Evolutionary conservation across 2,888 invertebrate genomes (phyloP).

Genomic region (Eupithecia dodoneata): DNA sequence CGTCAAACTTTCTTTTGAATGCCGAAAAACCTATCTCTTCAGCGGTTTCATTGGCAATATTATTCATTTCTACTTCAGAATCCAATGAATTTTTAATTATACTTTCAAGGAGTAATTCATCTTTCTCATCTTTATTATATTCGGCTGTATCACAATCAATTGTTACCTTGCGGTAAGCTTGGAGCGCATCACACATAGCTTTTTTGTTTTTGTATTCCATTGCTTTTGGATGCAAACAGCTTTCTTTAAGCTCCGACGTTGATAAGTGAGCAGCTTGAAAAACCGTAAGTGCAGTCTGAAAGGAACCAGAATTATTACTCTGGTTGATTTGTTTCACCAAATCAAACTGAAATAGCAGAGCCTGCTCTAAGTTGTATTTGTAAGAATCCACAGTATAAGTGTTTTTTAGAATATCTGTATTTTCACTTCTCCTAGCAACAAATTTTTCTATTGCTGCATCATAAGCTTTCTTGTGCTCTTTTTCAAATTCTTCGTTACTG

Average conservation of each 20-base stretch:
- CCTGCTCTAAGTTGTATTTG: not conserved
- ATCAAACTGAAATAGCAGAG: not conserved
- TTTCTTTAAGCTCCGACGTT: not conserved
- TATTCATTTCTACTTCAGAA: not conserved
- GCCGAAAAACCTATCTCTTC: slow-evolving; percentile 3
- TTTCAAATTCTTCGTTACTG: slow-evolving; percentile 4
- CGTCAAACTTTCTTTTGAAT: slow-evolving; percentile 9
- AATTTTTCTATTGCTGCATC: not conserved
- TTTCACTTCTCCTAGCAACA: not conserved
- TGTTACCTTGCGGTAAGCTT: not conserved
- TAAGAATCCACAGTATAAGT: not conserved
- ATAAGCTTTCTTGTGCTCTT: slow-evolving; percentile 1
- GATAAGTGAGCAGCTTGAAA: not conserved
- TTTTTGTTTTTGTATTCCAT: not conserved
- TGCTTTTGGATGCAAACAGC: not conserved
- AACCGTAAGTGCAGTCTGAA: slow-evolving; percentile 19
- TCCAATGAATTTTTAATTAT: slow-evolving; percentile 7
- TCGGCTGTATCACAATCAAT: not conserved
- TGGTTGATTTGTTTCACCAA: slow-evolving; percentile 4
- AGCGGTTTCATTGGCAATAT: slow-evolving; percentile 13
- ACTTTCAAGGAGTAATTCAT: slow-evolving; percentile 1
- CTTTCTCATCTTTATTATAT: not conserved
- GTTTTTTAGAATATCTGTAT: not conserved
- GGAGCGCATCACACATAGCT: not conserved
- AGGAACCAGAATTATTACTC: slow-evolving; percentile 19